Conservation (phyloP, 2,113 vertebrate species). For the Diphyllodes magnificus region DNA sequence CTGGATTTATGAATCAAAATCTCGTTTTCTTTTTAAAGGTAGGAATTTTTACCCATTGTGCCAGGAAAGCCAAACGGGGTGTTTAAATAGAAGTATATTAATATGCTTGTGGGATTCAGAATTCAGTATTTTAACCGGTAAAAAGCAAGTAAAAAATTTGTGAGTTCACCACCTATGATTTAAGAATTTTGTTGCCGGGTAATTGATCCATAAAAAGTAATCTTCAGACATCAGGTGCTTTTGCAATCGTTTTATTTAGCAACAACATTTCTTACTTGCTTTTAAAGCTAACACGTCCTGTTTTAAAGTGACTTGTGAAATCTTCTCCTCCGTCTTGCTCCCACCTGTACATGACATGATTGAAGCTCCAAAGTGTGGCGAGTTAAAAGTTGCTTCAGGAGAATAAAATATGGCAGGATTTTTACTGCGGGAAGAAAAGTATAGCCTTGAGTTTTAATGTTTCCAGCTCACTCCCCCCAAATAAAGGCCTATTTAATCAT, state of each 20-base stretch:
- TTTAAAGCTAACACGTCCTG: conserved; percentile 61
- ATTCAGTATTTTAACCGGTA: background rate
- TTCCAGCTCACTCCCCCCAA: conserved; percentile 51
- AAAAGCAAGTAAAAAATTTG: conserved; percentile 25
- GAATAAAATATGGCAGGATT: conserved; percentile 49
- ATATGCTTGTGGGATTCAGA: background rate
- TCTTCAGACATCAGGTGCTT: conserved; percentile 48
- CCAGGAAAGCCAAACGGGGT: conserved; percentile 25
- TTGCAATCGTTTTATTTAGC: conserved; percentile 46
- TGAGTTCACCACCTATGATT: conserved; percentile 52
- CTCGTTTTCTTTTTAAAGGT: conserved; percentile 62
- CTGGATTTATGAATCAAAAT: conserved; percentile 70
- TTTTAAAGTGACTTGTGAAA: conserved; percentile 65
- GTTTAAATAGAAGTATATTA: conserved; percentile 26
- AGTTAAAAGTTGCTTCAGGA: conserved; percentile 50
- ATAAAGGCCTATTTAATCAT: conserved; percentile 64
- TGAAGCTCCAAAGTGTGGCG: conserved; percentile 32
- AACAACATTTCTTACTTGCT: conserved; percentile 54
- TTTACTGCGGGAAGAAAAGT: conserved; percentile 15
- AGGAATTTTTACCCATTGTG: conserved; percentile 3
- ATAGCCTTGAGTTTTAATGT: conserved; percentile 58
- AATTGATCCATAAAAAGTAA: conserved; percentile 61
- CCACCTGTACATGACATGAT: conserved; percentile 57
- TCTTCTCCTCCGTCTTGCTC: conserved; percentile 60
- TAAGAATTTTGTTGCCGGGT: conserved; percentile 54